Base-by-base conservation (phyloP, 2,888 invertebrate species). In the Morpho achilles region DNA sequence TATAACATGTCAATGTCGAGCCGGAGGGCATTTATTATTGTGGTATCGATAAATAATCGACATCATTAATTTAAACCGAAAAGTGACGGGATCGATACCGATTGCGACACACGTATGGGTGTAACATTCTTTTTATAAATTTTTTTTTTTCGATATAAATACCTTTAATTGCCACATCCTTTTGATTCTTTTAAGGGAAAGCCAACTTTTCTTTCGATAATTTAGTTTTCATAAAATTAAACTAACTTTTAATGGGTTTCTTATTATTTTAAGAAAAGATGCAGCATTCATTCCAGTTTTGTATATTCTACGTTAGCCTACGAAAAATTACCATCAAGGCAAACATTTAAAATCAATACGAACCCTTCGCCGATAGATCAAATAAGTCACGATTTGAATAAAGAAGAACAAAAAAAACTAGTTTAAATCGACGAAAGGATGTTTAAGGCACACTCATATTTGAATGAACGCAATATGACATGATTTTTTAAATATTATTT, bases 311-410 rank as follows among this genome's bases (percentile, higher is more conserved):
- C 61, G 62, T 63, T 56, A 46, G 50, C 62, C 60, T 58, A 66
- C 72, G 75, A 79, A 79, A 77, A 76, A 77, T 74, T 71, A 69
- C 79, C 82, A 84, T 82, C 80, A 86, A 78, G 82, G 77, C 79
- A 86, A 87, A 88, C 80, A 87, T 77, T 71, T 72, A 85, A 87
- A 88, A 87, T 85, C 87, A 88, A 89, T 85, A 88, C 63, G 77
- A 84, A 84, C 85, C 85, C 85, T 85, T 84, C 73, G 76, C 32
- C 77, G 80, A 86, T 84, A 80, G 69, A 77, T 79, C 81, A 84
- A 84, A 87, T 83, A 87, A 50, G 75, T 76, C 77, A 72, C 71
- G 76, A 81, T 80, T 78, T 75, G 73, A 82, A 84, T 79, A 80
- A 82, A 82, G 69, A 82, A 16, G 77, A 75, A 70, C 72, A 76